A percentile compares a stretch with the other conserved stretches of the same genome.
phyloP scores from a whole-genome alignment of 2,113 vertebrate genomes.

The Typhlomys cinereus region DNA sequence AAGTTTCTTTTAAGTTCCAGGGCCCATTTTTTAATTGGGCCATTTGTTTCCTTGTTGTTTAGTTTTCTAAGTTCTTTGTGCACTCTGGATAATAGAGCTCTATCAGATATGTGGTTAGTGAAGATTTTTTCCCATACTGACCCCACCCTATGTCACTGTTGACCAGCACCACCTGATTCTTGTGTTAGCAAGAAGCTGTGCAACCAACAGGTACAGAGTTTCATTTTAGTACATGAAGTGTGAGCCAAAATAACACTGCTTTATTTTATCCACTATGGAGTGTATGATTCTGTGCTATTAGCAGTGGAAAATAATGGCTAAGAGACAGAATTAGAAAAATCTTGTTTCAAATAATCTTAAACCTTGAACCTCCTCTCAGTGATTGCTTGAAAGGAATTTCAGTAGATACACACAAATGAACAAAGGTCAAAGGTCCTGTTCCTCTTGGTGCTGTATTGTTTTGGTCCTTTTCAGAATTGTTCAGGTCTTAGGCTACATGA shows the following conservation, averaged over 20 bases:
- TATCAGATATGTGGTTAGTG: no score
- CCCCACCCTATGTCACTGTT: no score
- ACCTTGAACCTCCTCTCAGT: not conserved
- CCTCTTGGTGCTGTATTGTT: not conserved
- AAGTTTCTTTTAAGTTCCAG: no score
- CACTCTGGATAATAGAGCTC: no score
- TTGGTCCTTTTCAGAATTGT: not conserved
- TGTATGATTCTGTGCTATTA: not conserved
- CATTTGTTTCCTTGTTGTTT: no score
- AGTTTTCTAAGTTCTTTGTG: no score
- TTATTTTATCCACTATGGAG: not conserved
- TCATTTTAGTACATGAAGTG: not conserved
- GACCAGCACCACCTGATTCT: no score
- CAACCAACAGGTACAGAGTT: not conserved
- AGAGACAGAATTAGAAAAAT: not conserved
- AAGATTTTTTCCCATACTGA: no score
- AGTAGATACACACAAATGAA: not conserved
- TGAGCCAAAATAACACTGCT: not conserved
- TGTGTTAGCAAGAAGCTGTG: not conserved
- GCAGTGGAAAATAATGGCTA: not conserved
- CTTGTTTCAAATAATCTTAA: not conserved
- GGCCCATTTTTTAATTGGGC: no score
- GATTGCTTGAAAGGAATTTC: not conserved
- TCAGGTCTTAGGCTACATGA: not conserved
- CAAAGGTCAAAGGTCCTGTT: not conserved